phyloP scores from a whole-genome alignment of 2,888 invertebrate genomes.

The Drosophila monieri region DNA sequence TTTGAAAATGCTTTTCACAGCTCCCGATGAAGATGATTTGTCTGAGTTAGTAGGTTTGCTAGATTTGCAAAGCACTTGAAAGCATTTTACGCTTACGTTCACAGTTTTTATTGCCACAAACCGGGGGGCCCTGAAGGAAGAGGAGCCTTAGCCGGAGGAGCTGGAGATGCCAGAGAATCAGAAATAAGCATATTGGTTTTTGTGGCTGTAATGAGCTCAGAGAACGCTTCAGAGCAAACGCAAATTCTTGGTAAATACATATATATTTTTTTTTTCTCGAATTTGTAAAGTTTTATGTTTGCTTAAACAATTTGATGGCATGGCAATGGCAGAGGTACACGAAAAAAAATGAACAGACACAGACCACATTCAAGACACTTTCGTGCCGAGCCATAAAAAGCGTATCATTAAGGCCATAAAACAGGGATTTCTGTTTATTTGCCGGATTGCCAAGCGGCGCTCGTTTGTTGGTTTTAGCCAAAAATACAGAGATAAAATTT shows the following conservation, averaged over 20 bases:
- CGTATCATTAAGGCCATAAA: conserved; percentile 76
- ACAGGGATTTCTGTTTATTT: conserved; percentile 74
- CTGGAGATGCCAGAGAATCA: conserved; percentile 33
- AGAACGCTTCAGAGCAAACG: conserved; percentile 36
- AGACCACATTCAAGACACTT: conserved; percentile 44
- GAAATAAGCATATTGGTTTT: conserved; percentile 78
- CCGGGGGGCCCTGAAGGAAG: not conserved
- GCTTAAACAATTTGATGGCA: conserved; percentile 77
- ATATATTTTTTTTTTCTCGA: conserved; percentile 42
- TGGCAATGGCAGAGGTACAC: conserved; percentile 22
- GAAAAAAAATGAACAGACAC: conserved; percentile 3
- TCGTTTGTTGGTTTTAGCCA: conserved; percentile 37
- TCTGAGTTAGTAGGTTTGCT: conserved; percentile 31
- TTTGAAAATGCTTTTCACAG: not conserved
- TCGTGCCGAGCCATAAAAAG: conserved; percentile 75
- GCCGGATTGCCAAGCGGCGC: conserved; percentile 53
- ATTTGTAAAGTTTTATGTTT: conserved; percentile 76
- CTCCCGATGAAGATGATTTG: conserved; percentile 40
- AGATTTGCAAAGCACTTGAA: conserved; percentile 75
- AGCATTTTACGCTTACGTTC: conserved; percentile 77
- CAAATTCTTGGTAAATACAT: conserved; percentile 55
- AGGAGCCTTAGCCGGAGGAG: not conserved
- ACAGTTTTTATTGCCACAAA: conserved; percentile 73
- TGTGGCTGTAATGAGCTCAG: conserved; percentile 73
- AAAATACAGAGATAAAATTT: conserved; percentile 56